A percentile compares a stretch with the other conserved stretches of the same genome.
Evolutionary conservation across 2,113 vertebrate species (phyloP).

Genomic region (Asarcornis scutulata): DNA sequence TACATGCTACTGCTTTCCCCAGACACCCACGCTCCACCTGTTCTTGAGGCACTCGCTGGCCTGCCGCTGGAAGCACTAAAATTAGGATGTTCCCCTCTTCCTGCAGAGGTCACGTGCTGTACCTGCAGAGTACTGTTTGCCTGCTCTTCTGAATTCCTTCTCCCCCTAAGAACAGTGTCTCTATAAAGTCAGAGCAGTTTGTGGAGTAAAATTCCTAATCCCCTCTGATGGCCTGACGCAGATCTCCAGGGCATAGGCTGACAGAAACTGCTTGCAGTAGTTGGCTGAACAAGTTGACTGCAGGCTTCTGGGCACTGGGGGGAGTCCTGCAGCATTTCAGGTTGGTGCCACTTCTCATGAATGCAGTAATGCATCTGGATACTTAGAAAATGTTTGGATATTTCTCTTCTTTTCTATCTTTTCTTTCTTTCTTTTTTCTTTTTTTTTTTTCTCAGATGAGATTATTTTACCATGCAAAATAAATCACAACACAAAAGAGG

Average conservation of each 20-base stretch:
- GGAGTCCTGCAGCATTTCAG: slow-evolving; percentile 3
- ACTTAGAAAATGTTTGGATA: background rate
- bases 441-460: background rate
- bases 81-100: slow-evolving; percentile 8
- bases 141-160: background rate
- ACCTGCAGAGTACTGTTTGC: background rate
- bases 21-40: slow-evolving; percentile 60
- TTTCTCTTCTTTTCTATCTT: background rate
- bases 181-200: background rate
- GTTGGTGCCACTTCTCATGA: background rate
- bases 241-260: background rate
- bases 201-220: background rate
- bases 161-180: background rate
- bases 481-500: background rate
- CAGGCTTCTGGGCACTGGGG: background rate
- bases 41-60: background rate
- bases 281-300: slow-evolving; percentile 4
- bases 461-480: background rate
- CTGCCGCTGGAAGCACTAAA: slow-evolving; percentile 37
- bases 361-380: background rate
- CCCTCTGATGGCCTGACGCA: background rate
- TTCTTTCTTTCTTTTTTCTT: background rate
- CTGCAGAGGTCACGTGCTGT: background rate
- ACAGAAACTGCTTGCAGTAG: background rate
- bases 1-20: background rate